Base-by-base conservation (phyloP, 1,140 invertebrate species). In the Armadillidium nasatum region DNA sequence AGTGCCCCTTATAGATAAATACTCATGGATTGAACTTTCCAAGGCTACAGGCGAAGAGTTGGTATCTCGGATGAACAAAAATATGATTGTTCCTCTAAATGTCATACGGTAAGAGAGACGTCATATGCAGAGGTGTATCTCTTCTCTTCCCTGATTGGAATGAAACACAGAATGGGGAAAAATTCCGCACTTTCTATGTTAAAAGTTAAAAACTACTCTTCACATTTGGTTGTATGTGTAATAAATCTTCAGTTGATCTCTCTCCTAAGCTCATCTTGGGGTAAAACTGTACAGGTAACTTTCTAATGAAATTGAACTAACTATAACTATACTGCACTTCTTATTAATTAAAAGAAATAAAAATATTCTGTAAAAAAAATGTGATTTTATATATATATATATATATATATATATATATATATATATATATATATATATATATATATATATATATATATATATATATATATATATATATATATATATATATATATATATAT, bases 21-120 rank as follows among this genome's bases (percentile, higher is more conserved):
- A 93, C 84, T 89, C 91, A 43, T 96, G 94, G 94, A 89, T 93
- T 80, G 92, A 94, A 85, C 83, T 94, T 10, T 87, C 89, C 15
- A 87, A 88, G 78, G 88, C 89, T 10, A 82, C 93, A 22, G 92
- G 91, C 60, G 89, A 91, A 68, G 86, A 85, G 79, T 83, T 96
- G n/a, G 84, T 91, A 10, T 83, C 85, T 13, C 88, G 90, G 79
- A 85, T 92, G 83, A 86, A 89, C 81, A 90, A 92, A 86, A 89
- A 94, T 87, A 89, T 90, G 82, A 92, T 91, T 60, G 87, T 95
- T 80, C 89, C 89, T 71, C 84, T 95, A 21, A 90, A 93, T 85
- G 93, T 94, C 76, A 90, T 94, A 81, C 90, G 91, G 83, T 94
- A 88, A 88, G 75, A 67, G 7, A 19, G 50, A 60, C 7, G 11